These are phyloP conservation scores for Argyrosomus japonicus DNA, from an alignment of 2,113 vertebrate genomes.

Conservation along the genomic window DNA sequence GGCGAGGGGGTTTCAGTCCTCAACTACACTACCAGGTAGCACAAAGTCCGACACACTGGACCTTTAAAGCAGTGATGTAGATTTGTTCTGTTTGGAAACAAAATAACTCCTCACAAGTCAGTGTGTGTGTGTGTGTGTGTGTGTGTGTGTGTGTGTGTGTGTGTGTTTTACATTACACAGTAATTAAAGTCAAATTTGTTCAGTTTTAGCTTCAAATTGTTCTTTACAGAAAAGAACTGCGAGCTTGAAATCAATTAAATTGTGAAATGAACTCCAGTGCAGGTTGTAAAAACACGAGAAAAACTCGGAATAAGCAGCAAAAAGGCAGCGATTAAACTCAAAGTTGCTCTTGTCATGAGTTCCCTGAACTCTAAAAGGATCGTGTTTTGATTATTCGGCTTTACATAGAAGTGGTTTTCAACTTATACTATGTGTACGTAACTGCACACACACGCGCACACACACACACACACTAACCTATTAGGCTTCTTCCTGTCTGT, in stretches of 20 bases:
- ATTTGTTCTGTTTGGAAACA: background rate
- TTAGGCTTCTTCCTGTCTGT: slow-evolving; percentile 44
- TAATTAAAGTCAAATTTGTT: slow-evolving; percentile 1
- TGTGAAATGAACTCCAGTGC: background rate
- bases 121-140: background rate
- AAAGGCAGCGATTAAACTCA: background rate
- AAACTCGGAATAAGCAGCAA: slow-evolving; percentile 1
- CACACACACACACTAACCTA: slow-evolving; percentile 14
- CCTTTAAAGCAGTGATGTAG: too few species aligned
- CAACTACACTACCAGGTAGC: too few species aligned
- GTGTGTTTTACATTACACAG: too few species aligned
- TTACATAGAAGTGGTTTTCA: slow-evolving; percentile 36
- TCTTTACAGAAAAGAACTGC: background rate
- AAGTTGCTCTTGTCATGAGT: slow-evolving; percentile 24
- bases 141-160: too few species aligned
- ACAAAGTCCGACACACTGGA: too few species aligned
- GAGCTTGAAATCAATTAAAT: slow-evolving; percentile 9
- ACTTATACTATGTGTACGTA: background rate
- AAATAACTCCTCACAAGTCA: background rate
- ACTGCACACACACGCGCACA: slow-evolving; percentile 19
- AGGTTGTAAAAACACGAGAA: background rate
- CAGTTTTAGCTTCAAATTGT: background rate
- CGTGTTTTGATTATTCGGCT: slow-evolving; percentile 48
- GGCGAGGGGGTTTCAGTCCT: too few species aligned
- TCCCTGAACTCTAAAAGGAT: slow-evolving; percentile 35